phyloP scores from a whole-genome alignment of 2,797 vertebrate species.

The Ciconia nigra region DNA sequence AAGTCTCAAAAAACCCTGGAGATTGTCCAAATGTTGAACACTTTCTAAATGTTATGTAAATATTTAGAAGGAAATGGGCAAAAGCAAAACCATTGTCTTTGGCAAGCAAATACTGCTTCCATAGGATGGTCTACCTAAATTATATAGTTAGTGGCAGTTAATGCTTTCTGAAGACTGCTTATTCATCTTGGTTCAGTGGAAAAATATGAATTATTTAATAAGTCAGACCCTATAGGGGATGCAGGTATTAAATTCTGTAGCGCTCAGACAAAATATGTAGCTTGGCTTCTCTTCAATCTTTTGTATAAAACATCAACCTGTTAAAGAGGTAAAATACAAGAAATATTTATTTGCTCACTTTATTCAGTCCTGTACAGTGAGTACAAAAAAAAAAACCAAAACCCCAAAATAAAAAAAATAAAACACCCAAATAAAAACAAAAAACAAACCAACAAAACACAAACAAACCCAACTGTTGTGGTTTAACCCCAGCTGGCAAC shows the following conservation, averaged over 20 bases:
- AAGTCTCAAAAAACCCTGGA: not conserved
- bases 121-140: not conserved
- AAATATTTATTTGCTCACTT: not conserved
- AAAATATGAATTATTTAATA: not conserved
- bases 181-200: not conserved
- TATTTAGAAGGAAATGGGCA: not conserved
- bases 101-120: not conserved
- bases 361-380: not conserved
- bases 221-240: not conserved
- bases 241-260: not conserved
- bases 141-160: not conserved
- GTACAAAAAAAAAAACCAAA: not conserved
- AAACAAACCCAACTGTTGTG: not conserved
- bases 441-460: not conserved
- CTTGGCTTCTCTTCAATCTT: not conserved
- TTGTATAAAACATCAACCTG: not conserved
- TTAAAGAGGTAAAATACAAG: not conserved
- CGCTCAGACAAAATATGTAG: not conserved
- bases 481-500: too few relatives aligned
- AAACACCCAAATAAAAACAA: not conserved
- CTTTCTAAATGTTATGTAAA: not conserved
- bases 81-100: not conserved
- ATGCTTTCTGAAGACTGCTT: not conserved
- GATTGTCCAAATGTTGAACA: not conserved
- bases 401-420: not conserved